Base-by-base conservation (phyloP, 2,888 invertebrate genomes). In the Drosophila bunnanda region DNA sequence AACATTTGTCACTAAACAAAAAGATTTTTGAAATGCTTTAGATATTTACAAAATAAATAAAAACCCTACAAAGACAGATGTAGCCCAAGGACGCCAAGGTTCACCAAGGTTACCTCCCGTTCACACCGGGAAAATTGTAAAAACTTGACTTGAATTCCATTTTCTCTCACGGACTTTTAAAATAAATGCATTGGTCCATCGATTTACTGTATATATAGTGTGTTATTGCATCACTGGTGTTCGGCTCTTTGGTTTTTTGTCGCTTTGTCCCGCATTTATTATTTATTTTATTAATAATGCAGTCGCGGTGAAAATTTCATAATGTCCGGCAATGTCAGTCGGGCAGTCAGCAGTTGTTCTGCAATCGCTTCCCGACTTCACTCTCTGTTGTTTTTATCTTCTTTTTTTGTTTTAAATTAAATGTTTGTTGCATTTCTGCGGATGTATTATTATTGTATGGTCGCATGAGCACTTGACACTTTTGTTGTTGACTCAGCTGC, bases 251-350 rank as follows among this genome's bases (percentile, higher is more conserved):
- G 36, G n/a, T 22, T 61, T 61, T 60, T 34, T n/a, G 12, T 17
- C 39, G n/a, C 59, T 73, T 61, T 66, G 68, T 61, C 46, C 60
- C 53, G 20, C 60, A 79, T 88, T 75, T 78, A 82, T 73, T 80
- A 83, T 88, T 82, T 75, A 82, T 72, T 60, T 30, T 67, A 82
- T 82, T 74, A 88, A 85, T 82, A 88, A 78, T 80, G 78, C 80
- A 85, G 64, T 58, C 52, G 53, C 57, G 76, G 53, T 85, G 78
- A 76, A 75, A 85, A 85, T 80, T 73, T 75, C 64, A 83, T 82
- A 73, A 85, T 82, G 70, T 62, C 69, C 60, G 60, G 78, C 76
- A 68, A 54, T 75, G 75, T 76, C 75, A 69, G 39, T 65, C 67
- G 59, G 61, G 54, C 54, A 58, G 48, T 65, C 73, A 32, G 53